Conservation (phyloP, 2,797 vertebrate genomes). For the Choloepus didactylus region DNA sequence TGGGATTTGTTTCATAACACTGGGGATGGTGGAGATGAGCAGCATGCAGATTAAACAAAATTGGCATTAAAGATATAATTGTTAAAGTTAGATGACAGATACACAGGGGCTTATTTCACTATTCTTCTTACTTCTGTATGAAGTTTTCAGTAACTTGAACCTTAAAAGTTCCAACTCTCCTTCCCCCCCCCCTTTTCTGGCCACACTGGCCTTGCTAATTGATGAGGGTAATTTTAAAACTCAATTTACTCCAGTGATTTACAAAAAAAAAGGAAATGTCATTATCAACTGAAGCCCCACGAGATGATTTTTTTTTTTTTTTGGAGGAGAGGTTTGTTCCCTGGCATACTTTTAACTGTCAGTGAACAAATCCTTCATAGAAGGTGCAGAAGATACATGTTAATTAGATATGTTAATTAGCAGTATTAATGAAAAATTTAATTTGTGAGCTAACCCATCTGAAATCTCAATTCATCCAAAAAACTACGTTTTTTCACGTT, state of each 20-base stretch:
- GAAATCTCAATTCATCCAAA: constrained; percentile 17
- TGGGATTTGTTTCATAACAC: constrained; percentile 38
- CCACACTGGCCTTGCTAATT: not conserved
- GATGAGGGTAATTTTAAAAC: not conserved
- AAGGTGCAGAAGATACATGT: not conserved
- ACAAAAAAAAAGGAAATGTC: constrained; percentile 37
- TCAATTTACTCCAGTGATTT: constrained; percentile 17
- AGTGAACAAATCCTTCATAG: constrained; percentile 29
- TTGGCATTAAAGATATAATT: not conserved
- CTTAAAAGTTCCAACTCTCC: constrained; percentile 18
- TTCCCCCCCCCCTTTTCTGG: not conserved
- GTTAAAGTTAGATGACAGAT: not conserved
- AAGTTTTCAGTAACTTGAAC: constrained; percentile 1
- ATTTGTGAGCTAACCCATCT: not conserved
- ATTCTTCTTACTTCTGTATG: not conserved
- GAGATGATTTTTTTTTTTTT: not conserved
- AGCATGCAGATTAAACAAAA: constrained; percentile 19
- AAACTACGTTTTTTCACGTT: constrained; percentile 10
- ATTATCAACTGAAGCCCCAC: not conserved
- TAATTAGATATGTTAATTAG: not conserved
- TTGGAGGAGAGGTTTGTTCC: not conserved
- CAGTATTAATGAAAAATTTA: constrained; percentile 24
- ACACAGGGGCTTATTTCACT: not conserved
- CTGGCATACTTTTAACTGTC: constrained; percentile 8
- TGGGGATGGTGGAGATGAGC: not conserved